phyloP scores from a whole-genome alignment of 2,888 invertebrate species.

The Agrotis ipsilon region DNA sequence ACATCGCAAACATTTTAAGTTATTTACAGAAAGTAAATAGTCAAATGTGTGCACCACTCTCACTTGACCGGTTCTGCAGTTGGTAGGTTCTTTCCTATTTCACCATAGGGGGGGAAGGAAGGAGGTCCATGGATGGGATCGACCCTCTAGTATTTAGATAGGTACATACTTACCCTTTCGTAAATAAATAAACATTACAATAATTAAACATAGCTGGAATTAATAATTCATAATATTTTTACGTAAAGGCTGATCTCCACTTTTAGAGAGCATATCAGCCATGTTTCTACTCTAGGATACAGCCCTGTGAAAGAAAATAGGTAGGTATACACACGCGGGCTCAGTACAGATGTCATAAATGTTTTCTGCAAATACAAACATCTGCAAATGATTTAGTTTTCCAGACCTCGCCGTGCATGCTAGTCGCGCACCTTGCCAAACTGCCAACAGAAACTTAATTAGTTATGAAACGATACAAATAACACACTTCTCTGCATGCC shows the following conservation, averaged over 20 bases:
- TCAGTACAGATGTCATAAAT: too few species aligned
- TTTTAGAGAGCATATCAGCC: too few species aligned
- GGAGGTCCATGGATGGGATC: neutral
- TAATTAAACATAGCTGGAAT: too few species aligned
- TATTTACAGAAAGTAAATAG: conserved; percentile 47
- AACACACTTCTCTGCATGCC: too few species aligned
- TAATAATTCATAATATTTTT: too few species aligned
- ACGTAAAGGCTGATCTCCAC: conserved; percentile 12
- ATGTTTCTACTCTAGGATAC: too few species aligned
- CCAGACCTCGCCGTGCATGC: too few species aligned
- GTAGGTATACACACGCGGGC: too few species aligned
- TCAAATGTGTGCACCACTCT: conserved; percentile 16
- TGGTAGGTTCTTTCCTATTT: neutral
- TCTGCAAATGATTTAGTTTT: neutral
- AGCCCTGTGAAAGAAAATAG: too few species aligned
- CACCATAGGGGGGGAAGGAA: neutral
- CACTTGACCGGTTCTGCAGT: conserved; percentile 21
- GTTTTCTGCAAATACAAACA: neutral
- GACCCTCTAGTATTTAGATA: conserved; percentile 5
- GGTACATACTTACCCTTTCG: too few species aligned
- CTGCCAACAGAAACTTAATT: neutral
- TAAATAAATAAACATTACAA: neutral
- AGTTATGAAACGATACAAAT: neutral
- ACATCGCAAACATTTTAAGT: conserved; percentile 26
- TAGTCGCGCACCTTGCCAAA: too few species aligned